Evolutionary conservation across 2,113 vertebrate genomes (phyloP).

Genomic region (Lichenostomus cassidix): DNA sequence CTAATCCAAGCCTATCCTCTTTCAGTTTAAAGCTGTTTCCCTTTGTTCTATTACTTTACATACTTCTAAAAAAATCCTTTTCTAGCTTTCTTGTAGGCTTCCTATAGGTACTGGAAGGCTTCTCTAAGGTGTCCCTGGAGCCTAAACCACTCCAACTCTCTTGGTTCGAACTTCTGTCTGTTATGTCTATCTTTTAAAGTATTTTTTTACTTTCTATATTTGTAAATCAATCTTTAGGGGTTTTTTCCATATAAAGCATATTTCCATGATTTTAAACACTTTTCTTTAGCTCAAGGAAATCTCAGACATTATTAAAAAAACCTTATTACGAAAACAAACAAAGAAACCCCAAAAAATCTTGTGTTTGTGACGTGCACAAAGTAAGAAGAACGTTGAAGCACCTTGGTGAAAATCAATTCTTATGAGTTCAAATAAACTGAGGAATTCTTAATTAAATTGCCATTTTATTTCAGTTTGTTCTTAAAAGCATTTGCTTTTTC

Average conservation of each 20-base stretch:
- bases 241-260: background rate
- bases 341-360: background rate
- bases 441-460: background rate
- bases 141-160: background rate
- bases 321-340: background rate
- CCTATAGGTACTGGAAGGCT: background rate
- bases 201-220: background rate
- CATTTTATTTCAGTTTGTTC: background rate
- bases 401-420: background rate
- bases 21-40: background rate
- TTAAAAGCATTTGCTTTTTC: background rate
- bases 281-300: background rate
- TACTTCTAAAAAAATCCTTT: background rate
- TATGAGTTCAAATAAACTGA: background rate
- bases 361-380: background rate
- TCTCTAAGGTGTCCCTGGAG: background rate
- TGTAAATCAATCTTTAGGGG: background rate
- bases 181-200: background rate
- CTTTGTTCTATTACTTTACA: background rate
- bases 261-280: background rate
- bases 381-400: background rate
- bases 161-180: rapidly evolving
- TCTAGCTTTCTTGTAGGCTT: background rate
- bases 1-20: background rate
- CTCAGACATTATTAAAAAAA: background rate